phyloP scores from a whole-genome alignment of 2,797 vertebrate genomes.

The Microhierax caerulescens region DNA sequence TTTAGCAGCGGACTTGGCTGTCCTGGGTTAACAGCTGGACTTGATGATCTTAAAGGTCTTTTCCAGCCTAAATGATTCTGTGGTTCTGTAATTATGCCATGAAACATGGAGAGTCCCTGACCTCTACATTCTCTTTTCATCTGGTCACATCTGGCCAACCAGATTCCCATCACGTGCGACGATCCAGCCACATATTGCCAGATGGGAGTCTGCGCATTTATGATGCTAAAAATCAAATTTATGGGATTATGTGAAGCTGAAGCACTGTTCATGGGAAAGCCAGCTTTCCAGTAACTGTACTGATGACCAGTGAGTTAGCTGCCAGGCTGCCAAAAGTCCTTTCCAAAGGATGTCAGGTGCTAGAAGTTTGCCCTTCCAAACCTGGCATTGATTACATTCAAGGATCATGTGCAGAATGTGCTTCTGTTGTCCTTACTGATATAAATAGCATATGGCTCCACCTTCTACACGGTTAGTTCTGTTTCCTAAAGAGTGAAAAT shows the following conservation, averaged over 20 bases:
- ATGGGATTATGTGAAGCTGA: background rate
- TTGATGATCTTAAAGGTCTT: no score
- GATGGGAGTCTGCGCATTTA: background rate
- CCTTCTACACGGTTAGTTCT: background rate
- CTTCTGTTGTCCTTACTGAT: background rate
- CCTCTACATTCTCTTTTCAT: background rate
- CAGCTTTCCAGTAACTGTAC: background rate
- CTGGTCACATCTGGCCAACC: background rate
- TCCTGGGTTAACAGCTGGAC: no score
- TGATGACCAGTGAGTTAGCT: background rate
- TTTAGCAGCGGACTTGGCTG: no score
- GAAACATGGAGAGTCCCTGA: background rate
- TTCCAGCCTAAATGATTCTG: no score
- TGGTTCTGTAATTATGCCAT: background rate
- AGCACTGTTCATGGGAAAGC: background rate
- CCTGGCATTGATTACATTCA: background rate
- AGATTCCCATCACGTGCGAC: background rate
- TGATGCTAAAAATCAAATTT: background rate
- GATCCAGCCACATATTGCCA: background rate
- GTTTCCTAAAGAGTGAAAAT: background rate
- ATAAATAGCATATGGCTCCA: background rate
- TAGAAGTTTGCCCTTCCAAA: background rate
- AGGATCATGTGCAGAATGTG: background rate
- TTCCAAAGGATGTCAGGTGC: background rate
- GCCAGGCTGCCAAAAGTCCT: background rate